Evolutionary conservation across 2,888 invertebrate genomes (phyloP).

Genomic region (Cheilosia scutellata): DNA sequence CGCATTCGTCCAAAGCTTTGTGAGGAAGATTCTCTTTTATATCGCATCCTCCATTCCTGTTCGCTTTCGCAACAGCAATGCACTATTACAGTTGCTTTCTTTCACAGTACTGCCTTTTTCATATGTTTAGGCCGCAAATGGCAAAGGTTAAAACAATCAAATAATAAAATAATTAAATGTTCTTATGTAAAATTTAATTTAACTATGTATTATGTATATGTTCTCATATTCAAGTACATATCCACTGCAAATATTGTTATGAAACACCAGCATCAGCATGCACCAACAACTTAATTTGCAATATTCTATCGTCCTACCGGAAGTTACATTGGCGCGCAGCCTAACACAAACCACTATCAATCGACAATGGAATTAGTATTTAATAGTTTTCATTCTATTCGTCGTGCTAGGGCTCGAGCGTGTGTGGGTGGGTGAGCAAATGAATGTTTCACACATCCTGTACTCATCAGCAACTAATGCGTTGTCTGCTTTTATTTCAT

Average conservation of each 20-base stretch:
- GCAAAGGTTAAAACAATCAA: too few species aligned
- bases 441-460: conserved; percentile 66
- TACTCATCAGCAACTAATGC: conserved; percentile 58
- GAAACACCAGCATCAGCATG: neutral
- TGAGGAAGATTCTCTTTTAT: too few species aligned
- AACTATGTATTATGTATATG: too few species aligned
- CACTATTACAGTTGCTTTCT: too few species aligned
- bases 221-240: neutral
- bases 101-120: too few species aligned
- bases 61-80: too few species aligned
- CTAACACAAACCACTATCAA: conserved; percentile 1
- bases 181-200: too few species aligned
- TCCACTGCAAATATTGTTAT: neutral
- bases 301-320: conserved; percentile 32
- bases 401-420: neutral
- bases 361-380: conserved; percentile 29
- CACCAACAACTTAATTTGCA: conserved; percentile 15
- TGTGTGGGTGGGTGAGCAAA: conserved; percentile 21
- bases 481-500: conserved; percentile 62
- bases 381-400: conserved; percentile 40
- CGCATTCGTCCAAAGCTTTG: too few species aligned
- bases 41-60: too few species aligned
- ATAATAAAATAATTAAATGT: too few species aligned
- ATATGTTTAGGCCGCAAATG: too few species aligned
- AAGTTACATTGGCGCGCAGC: conserved; percentile 4